A percentile compares a stretch with the other conserved stretches of the same genome.
Evolutionary conservation across 2,113 vertebrate species (phyloP).

Genomic region (Gymnorhina tibicen): DNA sequence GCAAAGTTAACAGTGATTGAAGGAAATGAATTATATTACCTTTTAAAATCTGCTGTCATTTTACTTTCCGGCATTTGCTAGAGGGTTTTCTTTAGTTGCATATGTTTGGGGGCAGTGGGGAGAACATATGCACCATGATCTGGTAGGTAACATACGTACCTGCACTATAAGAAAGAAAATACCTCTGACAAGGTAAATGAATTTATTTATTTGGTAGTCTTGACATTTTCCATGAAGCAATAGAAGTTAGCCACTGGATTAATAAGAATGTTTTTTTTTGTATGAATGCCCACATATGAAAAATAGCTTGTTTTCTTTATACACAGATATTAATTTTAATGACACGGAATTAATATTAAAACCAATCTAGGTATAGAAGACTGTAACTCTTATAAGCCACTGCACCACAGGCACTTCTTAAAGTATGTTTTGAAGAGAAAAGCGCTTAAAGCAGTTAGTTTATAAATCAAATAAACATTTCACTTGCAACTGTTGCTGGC

Average conservation of each 20-base stretch:
- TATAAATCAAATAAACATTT: neutral
- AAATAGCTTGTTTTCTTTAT: neutral
- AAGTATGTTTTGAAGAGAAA: neutral
- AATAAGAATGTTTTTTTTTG: neutral
- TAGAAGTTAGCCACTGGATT: neutral
- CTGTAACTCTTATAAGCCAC: neutral
- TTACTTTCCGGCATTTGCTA: neutral
- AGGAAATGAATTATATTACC: neutral
- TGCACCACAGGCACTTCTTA: neutral
- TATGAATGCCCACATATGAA: neutral
- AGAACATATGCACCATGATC: neutral
- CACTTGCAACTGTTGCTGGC: neutral
- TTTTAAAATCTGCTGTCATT: neutral
- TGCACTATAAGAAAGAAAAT: neutral
- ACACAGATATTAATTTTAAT: neutral
- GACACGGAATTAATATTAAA: neutral
- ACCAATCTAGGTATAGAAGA: neutral
- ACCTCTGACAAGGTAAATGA: neutral
- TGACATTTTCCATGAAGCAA: neutral
- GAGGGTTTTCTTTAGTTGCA: neutral
- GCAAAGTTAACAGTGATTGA: neutral
- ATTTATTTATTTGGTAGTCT: neutral
- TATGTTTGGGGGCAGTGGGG: neutral
- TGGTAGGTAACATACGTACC: neutral
- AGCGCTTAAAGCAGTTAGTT: accelerated